Conservation (phyloP, 2,113 vertebrate genomes). For the Neodon shergylaensis region DNA sequence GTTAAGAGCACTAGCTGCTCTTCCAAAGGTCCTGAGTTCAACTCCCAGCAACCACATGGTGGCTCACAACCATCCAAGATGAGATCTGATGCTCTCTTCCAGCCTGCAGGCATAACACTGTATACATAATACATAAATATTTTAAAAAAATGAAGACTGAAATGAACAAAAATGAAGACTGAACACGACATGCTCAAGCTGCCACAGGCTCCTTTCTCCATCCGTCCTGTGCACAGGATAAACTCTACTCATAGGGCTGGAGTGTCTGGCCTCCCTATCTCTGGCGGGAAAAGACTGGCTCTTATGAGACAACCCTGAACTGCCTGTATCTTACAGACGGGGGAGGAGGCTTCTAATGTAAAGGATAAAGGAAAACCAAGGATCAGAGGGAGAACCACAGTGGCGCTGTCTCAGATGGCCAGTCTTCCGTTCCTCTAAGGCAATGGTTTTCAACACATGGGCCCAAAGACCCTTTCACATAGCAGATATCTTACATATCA, state of each 20-base stretch:
- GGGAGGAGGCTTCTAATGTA: background rate
- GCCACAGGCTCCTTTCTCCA: background rate
- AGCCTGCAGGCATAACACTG: too few species aligned
- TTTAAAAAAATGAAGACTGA: background rate
- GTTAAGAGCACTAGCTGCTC: too few species aligned
- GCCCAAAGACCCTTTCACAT: background rate
- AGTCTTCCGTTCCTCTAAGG: background rate
- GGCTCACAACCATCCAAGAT: too few species aligned
- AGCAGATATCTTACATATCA: too few species aligned
- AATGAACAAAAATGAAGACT: too few species aligned
- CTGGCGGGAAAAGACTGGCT: background rate
- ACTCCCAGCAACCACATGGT: too few species aligned
- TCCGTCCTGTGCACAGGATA: background rate
- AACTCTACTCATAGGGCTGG: background rate
- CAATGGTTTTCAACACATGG: background rate
- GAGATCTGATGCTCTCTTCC: too few species aligned
- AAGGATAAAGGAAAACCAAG: background rate
- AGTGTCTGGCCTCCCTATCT: background rate
- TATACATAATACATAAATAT: too few species aligned
- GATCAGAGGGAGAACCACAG: background rate
- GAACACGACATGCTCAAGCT: background rate
- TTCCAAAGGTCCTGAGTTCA: too few species aligned
- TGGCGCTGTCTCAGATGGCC: background rate
- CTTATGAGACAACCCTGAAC: background rate
- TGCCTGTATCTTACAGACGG: background rate